Evolutionary conservation across 1,140 invertebrate species (phyloP).

Genomic region (Arctopsyche grandis): DNA sequence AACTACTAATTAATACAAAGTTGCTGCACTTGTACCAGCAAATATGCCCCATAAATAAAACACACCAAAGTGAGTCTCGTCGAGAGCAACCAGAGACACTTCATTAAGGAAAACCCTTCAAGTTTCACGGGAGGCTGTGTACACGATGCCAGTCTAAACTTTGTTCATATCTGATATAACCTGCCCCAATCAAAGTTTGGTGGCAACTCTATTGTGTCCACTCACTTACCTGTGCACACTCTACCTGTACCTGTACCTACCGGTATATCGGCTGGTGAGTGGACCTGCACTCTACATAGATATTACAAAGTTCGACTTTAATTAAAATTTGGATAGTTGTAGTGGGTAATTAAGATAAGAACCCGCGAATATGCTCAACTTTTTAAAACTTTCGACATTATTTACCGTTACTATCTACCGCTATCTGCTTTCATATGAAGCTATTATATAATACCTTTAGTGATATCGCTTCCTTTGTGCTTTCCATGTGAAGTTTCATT

Average conservation of each 20-base stretch:
- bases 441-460: too few species aligned
- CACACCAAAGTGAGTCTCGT: background rate
- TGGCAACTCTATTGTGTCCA: background rate
- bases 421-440: too few species aligned
- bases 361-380: slow-evolving; percentile 18
- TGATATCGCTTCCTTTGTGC: too few species aligned
- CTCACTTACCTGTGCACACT: background rate
- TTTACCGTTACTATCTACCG: too few species aligned
- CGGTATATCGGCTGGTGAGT: too few species aligned
- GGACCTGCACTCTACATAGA: too few species aligned
- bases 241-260: background rate
- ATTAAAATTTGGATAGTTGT: background rate
- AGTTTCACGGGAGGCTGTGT: background rate
- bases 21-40: background rate
- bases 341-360: background rate
- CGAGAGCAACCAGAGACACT: background rate
- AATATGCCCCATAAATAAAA: background rate
- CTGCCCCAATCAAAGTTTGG: background rate
- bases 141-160: background rate
- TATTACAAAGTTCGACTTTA: background rate
- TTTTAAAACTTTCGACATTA: background rate
- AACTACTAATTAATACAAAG: background rate
- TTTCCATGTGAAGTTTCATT: too few species aligned
- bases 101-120: slow-evolving; percentile 11
- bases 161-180: slow-evolving; percentile 28